Evolutionary conservation across 2,113 vertebrate genomes (phyloP).

Genomic region (Globicephala melas): DNA sequence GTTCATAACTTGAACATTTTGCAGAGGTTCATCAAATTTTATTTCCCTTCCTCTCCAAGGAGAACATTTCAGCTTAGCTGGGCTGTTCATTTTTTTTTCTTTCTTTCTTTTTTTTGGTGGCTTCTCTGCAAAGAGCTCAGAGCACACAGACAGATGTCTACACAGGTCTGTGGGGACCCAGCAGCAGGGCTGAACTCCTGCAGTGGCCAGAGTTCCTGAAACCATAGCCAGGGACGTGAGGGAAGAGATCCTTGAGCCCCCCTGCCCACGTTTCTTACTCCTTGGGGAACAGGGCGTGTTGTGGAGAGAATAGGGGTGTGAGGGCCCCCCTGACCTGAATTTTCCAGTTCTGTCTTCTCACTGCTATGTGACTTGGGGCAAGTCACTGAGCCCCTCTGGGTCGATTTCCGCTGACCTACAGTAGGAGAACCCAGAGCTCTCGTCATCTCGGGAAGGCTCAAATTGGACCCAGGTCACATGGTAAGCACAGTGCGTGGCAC

Average conservation of each 20-base stretch:
- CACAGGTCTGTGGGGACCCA: not conserved
- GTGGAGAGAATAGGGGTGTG: no score
- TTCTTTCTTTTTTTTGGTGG: not conserved
- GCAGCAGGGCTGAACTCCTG: not conserved
- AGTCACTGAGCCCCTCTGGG: not conserved
- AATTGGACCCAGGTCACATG: not conserved
- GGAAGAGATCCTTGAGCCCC: fast-evolving
- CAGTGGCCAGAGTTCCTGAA: not conserved
- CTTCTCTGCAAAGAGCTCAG: not conserved
- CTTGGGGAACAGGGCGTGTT: not conserved
- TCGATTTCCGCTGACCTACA: not conserved
- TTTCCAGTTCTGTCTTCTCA: not conserved
- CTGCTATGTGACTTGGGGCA: not conserved
- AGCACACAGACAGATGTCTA: not conserved
- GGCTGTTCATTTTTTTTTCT: constrained; percentile 1
- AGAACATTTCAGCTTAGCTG: constrained; percentile 60
- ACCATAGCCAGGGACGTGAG: not conserved
- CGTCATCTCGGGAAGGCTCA: not conserved
- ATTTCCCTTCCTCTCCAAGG: constrained; percentile 52
- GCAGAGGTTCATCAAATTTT: constrained; percentile 65
- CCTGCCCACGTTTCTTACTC: no score
- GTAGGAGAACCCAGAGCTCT: not conserved
- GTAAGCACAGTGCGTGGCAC: not conserved
- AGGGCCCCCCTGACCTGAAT: not conserved
- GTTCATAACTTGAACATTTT: constrained; percentile 30